A percentile compares a stretch with the other conserved stretches of the same genome.
These are phyloP conservation scores for Hoplodrina blanda DNA, from an alignment of 2,888 invertebrate species.

Conservation along the genomic window DNA sequence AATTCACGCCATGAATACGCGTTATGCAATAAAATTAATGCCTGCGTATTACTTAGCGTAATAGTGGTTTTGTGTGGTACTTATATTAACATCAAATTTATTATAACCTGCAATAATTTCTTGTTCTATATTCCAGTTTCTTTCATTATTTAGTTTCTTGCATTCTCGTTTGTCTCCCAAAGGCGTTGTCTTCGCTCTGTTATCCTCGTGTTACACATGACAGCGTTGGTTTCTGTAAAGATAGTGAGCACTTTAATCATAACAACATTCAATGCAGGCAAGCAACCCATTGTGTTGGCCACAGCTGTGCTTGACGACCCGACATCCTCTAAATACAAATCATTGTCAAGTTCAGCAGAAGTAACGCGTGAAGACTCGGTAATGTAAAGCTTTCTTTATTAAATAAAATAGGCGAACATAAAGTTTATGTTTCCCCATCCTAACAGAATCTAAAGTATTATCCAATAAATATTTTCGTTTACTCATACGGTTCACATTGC, in stretches of 20 bases:
- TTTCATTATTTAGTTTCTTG: conserved; percentile 9
- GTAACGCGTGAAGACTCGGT: conserved; percentile 72
- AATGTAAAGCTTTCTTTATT: conserved; percentile 51
- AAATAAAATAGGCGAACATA: conserved; percentile 26
- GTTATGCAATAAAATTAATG: conserved; percentile 57
- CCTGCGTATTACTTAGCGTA: conserved; percentile 45
- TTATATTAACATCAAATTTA: conserved; percentile 48
- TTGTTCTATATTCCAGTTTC: conserved; percentile 21
- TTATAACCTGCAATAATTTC: conserved; percentile 34
- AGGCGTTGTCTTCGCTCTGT: conserved; percentile 31
- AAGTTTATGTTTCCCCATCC: conserved; percentile 24
- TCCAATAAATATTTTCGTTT: background rate
- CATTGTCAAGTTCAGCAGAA: conserved; percentile 84
- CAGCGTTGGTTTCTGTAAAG: conserved; percentile 53
- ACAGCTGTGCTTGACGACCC: conserved; percentile 76
- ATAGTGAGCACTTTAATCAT: conserved; percentile 70
- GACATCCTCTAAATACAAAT: conserved; percentile 80
- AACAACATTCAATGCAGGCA: conserved; percentile 72
- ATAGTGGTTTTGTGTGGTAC: conserved; percentile 43
- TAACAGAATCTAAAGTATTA: conserved; percentile 25
- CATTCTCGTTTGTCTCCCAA: conserved; percentile 12
- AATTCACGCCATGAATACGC: conserved; percentile 44
- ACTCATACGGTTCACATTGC: background rate
- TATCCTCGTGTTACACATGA: conserved; percentile 49
- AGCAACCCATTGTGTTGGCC: conserved; percentile 77